These are phyloP conservation scores for Artibeus jamaicensis DNA, from an alignment of 2,797 vertebrate genomes.

Conservation along the genomic window DNA sequence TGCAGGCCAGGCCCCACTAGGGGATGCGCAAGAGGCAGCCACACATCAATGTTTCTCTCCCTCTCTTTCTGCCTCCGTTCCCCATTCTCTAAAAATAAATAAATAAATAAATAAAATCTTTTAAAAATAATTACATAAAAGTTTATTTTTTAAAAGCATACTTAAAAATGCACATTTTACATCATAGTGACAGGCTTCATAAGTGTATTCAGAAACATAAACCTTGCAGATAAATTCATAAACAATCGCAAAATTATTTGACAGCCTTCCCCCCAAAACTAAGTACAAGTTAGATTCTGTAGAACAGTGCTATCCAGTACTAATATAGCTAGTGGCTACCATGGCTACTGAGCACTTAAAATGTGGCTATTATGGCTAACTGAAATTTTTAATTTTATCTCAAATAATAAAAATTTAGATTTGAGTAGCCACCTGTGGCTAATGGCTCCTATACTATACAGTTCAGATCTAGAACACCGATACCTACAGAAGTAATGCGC, in stretches of 20 bases:
- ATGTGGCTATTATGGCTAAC: not conserved
- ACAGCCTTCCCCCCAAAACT: not conserved
- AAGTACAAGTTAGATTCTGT: not conserved
- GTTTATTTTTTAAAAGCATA: not conserved
- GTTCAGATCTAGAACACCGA: not conserved
- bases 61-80: no score
- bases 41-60: no score
- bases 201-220: slow-evolving; percentile 28
- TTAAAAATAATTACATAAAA: not conserved
- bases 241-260: slow-evolving; percentile 39
- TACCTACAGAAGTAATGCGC: slow-evolving; percentile 1
- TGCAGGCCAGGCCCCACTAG: no score
- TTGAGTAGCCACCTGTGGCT: slow-evolving; percentile 33
- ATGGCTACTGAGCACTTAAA: not conserved
- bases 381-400: slow-evolving; percentile 37
- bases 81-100: no score
- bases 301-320: not conserved
- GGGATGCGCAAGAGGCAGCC: no score
- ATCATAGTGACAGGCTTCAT: not conserved
- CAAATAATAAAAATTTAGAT: slow-evolving; percentile 32
- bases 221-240: slow-evolving; percentile 35
- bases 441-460: not conserved
- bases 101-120: no score
- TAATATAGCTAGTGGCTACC: not conserved
- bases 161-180: slow-evolving; percentile 3